Base-by-base conservation (phyloP, 1,140 invertebrate species). In the Amyelois transitella region DNA sequence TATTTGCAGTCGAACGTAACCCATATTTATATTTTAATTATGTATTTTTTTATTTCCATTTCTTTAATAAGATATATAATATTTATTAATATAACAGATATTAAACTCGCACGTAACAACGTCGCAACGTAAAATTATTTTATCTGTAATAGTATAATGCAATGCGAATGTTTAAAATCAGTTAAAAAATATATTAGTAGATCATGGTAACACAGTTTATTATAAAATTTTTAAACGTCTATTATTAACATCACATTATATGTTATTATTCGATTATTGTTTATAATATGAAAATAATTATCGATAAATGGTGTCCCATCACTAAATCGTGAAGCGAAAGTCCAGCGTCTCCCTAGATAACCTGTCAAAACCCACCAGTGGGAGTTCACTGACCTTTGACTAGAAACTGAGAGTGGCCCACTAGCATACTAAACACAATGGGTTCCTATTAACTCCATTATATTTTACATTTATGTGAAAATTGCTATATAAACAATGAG, bases 241-340 rank as follows among this genome's bases (percentile, higher is more conserved):
- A 6, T 6, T 28, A 10, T 28, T 28, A 28, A 28, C 25, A 28
- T 6, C 25, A 10, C 25, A 28, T 28, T 28, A 6, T 6, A 28
- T 28, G 5, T 28, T 28, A 6, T 28, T 28, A 28, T 10, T 10
- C 32, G 3, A 43, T 43, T 6, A 43, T 43, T 43, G n/a, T 43
- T 12, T 4, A 43, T n/a, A 43, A 43, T 24, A 24, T 24, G 4
- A 6, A 44, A 44, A 17, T 8, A 14, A 21, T 48, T 48, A 48
- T 48, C 45, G 45, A 48, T 20, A 47, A 12, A 19, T 44, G 8
- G 8, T 38, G 32, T 38, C 32, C 18, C 71, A 64, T 54, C 61
- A 63, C 72, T 69, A 68, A 21, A 58, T 53, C 58, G 59, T 66
- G 64, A 68, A 77, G 75, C 75, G 75, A 77, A 77, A 77, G 75